Conservation (phyloP, 2,888 invertebrate species). For the Tinea pellionella region DNA sequence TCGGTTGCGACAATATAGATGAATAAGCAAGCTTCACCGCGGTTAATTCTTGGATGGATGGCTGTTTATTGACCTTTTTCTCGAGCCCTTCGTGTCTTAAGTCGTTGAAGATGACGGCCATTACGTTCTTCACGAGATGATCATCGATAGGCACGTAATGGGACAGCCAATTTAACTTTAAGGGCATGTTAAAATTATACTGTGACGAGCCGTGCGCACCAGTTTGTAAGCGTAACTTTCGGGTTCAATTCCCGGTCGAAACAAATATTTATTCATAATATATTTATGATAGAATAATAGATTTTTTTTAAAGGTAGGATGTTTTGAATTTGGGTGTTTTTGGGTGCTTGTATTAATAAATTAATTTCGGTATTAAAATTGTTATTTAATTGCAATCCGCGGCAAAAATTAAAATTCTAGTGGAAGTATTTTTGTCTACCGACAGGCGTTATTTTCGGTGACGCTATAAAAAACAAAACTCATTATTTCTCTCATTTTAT, state of each 20-base stretch:
- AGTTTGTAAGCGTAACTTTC: too few relatives aligned
- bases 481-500: background rate
- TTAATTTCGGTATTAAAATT: too few relatives aligned
- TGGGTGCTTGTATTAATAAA: too few relatives aligned
- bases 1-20: background rate
- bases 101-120: constrained; percentile 2
- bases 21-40: background rate
- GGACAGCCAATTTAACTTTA: background rate
- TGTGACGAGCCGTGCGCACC: too few relatives aligned
- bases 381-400: too few relatives aligned
- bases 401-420: too few relatives aligned
- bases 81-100: background rate
- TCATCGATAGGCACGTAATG: background rate
- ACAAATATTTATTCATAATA: too few relatives aligned
- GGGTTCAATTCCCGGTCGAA: too few relatives aligned
- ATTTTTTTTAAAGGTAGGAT: too few relatives aligned
- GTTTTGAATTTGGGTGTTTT: too few relatives aligned
- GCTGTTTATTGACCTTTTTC: background rate
- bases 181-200: background rate
- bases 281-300: too few relatives aligned
- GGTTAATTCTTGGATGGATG: background rate
- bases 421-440: too few relatives aligned
- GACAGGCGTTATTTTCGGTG: background rate
- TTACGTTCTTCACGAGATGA: background rate
- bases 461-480: background rate